Base-by-base conservation (phyloP, 1,140 invertebrate genomes). In the Idris sp. region DNA sequence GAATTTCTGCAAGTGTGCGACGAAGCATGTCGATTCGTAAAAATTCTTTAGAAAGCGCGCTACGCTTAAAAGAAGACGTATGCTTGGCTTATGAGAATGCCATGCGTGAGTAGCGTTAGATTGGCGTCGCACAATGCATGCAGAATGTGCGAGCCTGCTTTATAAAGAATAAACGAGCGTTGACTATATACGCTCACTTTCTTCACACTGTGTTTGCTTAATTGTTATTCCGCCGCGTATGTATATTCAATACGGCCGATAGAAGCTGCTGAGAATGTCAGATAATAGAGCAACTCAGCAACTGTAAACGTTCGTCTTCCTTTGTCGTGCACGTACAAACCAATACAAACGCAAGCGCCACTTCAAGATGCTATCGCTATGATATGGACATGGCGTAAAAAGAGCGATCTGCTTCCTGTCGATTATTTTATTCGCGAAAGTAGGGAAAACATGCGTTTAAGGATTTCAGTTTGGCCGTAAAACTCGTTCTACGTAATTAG, bases 11-110 rank as follows among this genome's bases (percentile, higher is more conserved):
- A 46, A 22, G 15, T 31, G 26, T 53, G 58, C 51, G 48, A 44
- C 68, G 59, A 19, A 49, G 59, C 69, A 61, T 49, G 51, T 59
- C 59, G 59, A 54, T 59, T 53, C 31, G 58, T 31, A 48, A 59
- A 51, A 73, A 65, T 73, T 65, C 69, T 73, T 73, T 65, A 59
- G 69, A 73, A 73, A 73, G 68, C 58, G 67, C 68, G 56, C 56
- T 46, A 65, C 58, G 53, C 43, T 73, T 41, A 65, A 56, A 67
- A 51, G 56, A 62, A 73, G 58, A 62, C 59, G 69, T 56, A 33
- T 31, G 51, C 51, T 18, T 10, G 46, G 46, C 51, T 65, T 58
- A 65, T 73, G 38, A 67, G 43, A 19, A 31, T 54, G 35, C 25
- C 40, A 54, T 62, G 72, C 71, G 71, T 74, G 71, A 65, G 54